Evolutionary conservation across 2,888 invertebrate species (phyloP).

Genomic region (Amblyjoppa proteus): DNA sequence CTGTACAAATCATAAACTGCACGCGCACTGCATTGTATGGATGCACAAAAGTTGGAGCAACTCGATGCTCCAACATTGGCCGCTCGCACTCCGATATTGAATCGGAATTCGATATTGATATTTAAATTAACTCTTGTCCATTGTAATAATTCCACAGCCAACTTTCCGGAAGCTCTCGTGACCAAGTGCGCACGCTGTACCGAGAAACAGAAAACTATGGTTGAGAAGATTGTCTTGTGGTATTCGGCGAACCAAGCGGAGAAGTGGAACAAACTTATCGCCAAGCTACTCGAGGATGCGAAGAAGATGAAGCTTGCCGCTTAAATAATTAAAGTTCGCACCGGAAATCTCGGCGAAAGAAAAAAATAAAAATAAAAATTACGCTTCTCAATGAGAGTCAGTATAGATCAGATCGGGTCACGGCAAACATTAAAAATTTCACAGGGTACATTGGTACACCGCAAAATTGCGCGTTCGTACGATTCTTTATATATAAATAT

Average conservation of each 20-base stretch:
- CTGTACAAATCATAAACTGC: too few species aligned
- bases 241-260: conserved; percentile 73
- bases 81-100: too few species aligned
- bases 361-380: not conserved
- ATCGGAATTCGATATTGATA: not conserved
- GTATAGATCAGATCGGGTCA: not conserved
- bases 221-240: conserved; percentile 76
- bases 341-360: not conserved
- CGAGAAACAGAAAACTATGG: conserved; percentile 73
- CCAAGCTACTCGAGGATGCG: conserved; percentile 70
- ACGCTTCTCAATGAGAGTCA: not conserved
- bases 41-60: too few species aligned
- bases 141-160: conserved; percentile 66
- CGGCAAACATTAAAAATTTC: not conserved
- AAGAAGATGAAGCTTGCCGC: conserved; percentile 59
- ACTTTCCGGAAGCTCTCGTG: conserved; percentile 77
- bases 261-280: conserved; percentile 73
- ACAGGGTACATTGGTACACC: not conserved
- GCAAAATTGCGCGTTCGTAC: not conserved
- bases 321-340: conserved; percentile 7
- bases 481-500: not conserved
- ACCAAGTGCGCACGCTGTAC: conserved; percentile 78
- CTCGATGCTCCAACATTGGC: too few species aligned
- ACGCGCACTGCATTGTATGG: too few species aligned
- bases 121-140: not conserved